Base-by-base conservation (phyloP, 1,140 invertebrate species). In the Cataglyphis hispanica region DNA sequence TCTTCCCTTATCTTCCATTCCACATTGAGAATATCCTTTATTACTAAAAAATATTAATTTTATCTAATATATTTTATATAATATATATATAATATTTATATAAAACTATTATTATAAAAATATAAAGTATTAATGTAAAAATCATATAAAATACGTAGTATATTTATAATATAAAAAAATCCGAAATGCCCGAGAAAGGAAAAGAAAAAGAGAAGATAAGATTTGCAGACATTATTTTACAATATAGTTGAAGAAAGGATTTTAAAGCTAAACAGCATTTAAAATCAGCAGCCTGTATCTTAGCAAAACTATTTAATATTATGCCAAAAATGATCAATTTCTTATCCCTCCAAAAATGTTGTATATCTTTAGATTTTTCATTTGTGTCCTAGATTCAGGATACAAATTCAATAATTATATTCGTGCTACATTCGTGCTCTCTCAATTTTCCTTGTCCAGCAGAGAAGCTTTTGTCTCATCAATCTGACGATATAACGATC, bases 401-500 rank as follows among this genome's bases (percentile, higher is more conserved):
- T n/a, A 25, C 37, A 37, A 60, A 83, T 83, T 83, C 8, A 67
- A 27, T n/a, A 83, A 83, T 83, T 83, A 83, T 74, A 60, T 83
- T n/a, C 34, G 50, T 27, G 31, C 69, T 74, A 63, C 60, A 58
- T 72, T 19, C 58, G n/a, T n/a, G 60, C 2, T 7, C 25, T 6
- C 53, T 3, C 53, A 86, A 56, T 86, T 86, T 85, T 87, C 84
- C 70, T 50, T 76, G 27, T n/a, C 22, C 16, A 10, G 2, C 27
- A 8, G 34, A 27, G 56, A 72, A 11, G 46, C 34, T 34, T 61
- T 56, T 50, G 22, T 37, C 27, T 40, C 27, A 77, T 87, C 80
- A 78, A 85, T 78, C 25, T 63, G 86, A 87, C 86, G 50, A 40
- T n/a, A 31, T 89, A 89, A 90, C 70, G 85, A 90, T 50, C 67